Evolutionary conservation across 2,113 vertebrate genomes (phyloP), one percentile per base, ranked within the genome.

Genomic region (Talpa occidentalis): DNA sequence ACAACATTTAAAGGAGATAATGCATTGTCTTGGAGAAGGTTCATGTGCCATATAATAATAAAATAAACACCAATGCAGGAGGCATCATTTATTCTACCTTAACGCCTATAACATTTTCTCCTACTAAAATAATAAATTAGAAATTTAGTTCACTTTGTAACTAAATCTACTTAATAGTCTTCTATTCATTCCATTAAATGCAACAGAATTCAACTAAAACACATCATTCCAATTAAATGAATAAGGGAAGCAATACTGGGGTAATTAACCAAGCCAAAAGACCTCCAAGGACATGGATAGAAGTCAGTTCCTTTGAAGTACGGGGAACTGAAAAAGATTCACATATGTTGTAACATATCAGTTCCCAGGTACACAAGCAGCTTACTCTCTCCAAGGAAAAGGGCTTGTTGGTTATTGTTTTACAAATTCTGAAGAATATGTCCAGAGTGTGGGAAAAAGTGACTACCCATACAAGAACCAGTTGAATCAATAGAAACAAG

Each of bases 141-240:
- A 95, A 74, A 84, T 12, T n/a, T 35, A 14, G 88, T 80, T 90
- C 21, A 90, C 42, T 83, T 60, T 54, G 60, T n/a, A 83, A 4
- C n/a, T 37, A 80, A 42, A 40, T 5, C 17, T 83, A 73, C 28
- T 80, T 88, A 77, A 21, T 90, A 83, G 59, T 95, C 42, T 91
- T 78, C 40, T 35, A 88, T 1, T 49, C 30, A 69, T 22, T 73
- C 28, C 22, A 3, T 62, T 47, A 93, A 14, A 12, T 54, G 49
- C 28, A 83, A 3, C 49, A 84, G 56, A 84, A 93, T 69, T 78
- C 28, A 42, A 79, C 17, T 47, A 69, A 88, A 88, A 42, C 52
- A 76, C 44, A 86, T 54, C 12, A 59, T 21, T 76, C 7, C 40
- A 86, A 59, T 74, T 35, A 37, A 56, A 95, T 90, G 15, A 90